Percentiles rank a stretch among this genome's conserved stretches.
phyloP scores from a whole-genome alignment of 2,888 invertebrate species.

The Phengaris alcon region DNA sequence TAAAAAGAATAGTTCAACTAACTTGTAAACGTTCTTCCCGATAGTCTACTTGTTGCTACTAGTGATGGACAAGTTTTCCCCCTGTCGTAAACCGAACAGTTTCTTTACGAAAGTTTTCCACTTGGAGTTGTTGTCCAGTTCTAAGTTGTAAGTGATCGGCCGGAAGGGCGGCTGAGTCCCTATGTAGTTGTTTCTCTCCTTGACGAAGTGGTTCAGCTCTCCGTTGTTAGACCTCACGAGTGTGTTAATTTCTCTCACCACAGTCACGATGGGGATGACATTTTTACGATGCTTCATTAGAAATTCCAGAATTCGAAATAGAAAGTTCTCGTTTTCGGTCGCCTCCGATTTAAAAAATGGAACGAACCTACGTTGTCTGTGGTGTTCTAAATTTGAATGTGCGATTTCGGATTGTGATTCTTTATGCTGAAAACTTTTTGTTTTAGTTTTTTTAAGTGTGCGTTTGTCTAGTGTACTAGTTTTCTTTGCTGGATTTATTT shows the following conservation, averaged over 20 bases:
- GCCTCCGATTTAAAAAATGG: constrained; percentile 47
- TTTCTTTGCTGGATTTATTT: constrained; percentile 17
- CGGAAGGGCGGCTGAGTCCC: constrained; percentile 46
- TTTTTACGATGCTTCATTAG: constrained; percentile 51
- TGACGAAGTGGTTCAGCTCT: constrained; percentile 53
- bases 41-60: constrained; percentile 31
- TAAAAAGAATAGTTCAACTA: no score
- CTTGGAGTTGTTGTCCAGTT: constrained; percentile 52
- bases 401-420: constrained; percentile 4
- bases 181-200: constrained; percentile 58
- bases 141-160: constrained; percentile 51
- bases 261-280: constrained; percentile 55
- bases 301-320: constrained; percentile 55
- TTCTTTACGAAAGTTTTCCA: constrained; percentile 52
- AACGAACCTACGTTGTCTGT: constrained; percentile 55
- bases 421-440: neutral
- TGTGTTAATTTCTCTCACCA: constrained; percentile 61
- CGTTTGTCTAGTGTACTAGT: neutral
- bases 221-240: constrained; percentile 57
- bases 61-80: constrained; percentile 53
- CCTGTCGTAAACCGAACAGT: constrained; percentile 51
- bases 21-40: no score
- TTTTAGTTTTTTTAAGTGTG: constrained; percentile 12
- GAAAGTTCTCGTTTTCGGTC: constrained; percentile 49
- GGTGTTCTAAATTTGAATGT: constrained; percentile 3